phyloP scores from a whole-genome alignment of 2,797 vertebrate genomes.

The Heliangelus exortis region DNA sequence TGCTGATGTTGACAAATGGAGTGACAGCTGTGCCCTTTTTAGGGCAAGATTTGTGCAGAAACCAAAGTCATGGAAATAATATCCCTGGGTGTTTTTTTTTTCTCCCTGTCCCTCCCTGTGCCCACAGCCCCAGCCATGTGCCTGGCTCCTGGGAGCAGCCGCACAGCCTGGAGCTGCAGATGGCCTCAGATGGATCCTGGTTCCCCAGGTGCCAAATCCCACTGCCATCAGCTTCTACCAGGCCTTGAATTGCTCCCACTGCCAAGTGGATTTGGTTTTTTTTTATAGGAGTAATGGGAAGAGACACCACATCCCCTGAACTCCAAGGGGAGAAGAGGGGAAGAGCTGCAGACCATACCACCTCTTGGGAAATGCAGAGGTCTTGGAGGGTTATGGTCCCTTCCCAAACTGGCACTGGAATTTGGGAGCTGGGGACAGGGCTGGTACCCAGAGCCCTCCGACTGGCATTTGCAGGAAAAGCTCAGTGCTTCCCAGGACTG shows the following conservation, averaged over 20 bases:
- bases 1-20: slow-evolving; percentile 51
- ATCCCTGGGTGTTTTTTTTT: neutral
- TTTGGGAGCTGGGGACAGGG: no score
- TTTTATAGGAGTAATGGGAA: neutral
- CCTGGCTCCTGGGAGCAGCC: neutral
- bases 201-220: neutral
- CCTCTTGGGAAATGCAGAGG: neutral
- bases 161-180: neutral
- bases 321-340: neutral
- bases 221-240: accelerated
- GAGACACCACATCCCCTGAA: neutral
- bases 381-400: accelerated
- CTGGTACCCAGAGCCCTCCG: neutral
- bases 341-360: neutral
- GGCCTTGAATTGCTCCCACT: neutral
- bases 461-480: neutral
- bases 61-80: neutral
- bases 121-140: neutral
- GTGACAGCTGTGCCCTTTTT: slow-evolving; percentile 48
- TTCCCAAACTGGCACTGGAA: neutral
- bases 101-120: neutral
- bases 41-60: slow-evolving; percentile 15
- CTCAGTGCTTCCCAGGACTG: neutral
- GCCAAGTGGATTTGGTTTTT: neutral
- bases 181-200: neutral